Percentiles rank a stretch among this genome's conserved stretches.
Evolutionary conservation across 2,888 invertebrate species (phyloP).

Genomic region (Stenoptilia bipunctidactyla): DNA sequence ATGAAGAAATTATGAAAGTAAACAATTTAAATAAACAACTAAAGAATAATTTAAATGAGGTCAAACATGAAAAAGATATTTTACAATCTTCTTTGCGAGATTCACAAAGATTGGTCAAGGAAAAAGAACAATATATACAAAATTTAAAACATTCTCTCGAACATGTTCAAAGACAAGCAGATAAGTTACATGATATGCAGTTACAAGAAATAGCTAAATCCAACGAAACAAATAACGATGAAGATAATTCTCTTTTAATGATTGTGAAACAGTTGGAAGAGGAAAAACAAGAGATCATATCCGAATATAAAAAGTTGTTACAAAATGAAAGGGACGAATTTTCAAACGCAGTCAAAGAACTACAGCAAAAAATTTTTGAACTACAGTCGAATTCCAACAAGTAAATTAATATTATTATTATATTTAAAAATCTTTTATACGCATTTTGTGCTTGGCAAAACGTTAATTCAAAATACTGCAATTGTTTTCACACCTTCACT

Average conservation of each 20-base stretch:
- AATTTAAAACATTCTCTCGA: conserved; percentile 12
- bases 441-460: no score
- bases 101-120: conserved; percentile 29
- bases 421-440: no score
- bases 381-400: conserved; percentile 2
- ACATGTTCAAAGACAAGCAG: conserved; percentile 30
- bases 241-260: conserved; percentile 49
- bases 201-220: conserved; percentile 23
- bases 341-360: conserved; percentile 34
- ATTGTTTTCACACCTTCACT: no score
- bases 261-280: conserved; percentile 48
- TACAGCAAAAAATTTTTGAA: conserved; percentile 28
- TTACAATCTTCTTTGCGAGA: conserved; percentile 35
- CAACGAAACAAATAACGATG: conserved; percentile 39
- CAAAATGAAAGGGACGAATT: conserved; percentile 63
- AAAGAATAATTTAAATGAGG: conserved; percentile 1
- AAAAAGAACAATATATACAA: conserved; percentile 28
- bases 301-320: conserved; percentile 62
- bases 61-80: conserved; percentile 44
- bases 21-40: no score
- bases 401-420: background rate
- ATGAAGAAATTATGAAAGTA: no score
- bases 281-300: conserved; percentile 45
- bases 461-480: no score
- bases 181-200: conserved; percentile 25